Evolutionary conservation across 1,140 invertebrate species (phyloP).

Genomic region (Drosophila ironensis): DNA sequence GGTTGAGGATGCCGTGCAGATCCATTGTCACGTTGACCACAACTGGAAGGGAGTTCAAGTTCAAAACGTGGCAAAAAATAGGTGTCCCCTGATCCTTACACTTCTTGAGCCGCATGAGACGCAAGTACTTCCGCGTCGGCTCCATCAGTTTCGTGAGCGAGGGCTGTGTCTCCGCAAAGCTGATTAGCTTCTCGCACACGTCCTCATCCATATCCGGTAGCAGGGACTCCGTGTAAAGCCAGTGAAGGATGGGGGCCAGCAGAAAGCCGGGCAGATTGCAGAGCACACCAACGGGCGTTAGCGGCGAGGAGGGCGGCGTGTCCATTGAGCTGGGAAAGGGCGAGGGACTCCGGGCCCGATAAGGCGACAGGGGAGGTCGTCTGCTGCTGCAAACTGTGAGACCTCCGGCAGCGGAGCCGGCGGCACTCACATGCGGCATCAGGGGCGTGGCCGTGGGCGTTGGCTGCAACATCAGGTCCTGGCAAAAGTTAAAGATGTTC

Average conservation of each 20-base stretch:
- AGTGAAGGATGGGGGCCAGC: conserved; percentile 85
- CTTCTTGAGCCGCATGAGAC: conserved; percentile 85
- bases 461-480: conserved; percentile 64
- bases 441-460: conserved; percentile 8
- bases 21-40: conserved; percentile 85
- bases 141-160: conserved; percentile 84
- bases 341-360: conserved; percentile 67
- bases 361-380: conserved; percentile 71
- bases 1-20: conserved; percentile 84
- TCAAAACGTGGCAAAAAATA: neutral
- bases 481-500: conserved; percentile 79
- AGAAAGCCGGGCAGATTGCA: conserved; percentile 84
- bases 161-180: conserved; percentile 82
- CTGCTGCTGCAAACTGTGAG: conserved; percentile 53
- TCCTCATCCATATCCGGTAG: conserved; percentile 83
- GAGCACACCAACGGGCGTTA: conserved; percentile 70
- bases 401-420: conserved; percentile 1
- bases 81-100: conserved; percentile 81
- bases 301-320: conserved; percentile 74
- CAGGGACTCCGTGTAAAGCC: conserved; percentile 86
- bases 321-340: conserved; percentile 73
- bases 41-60: conserved; percentile 82
- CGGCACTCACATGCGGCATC: no score
- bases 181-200: conserved; percentile 84
- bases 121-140: conserved; percentile 85